phyloP scores from a whole-genome alignment of 2,797 vertebrate genomes.

The Miopithecus talapoin region DNA sequence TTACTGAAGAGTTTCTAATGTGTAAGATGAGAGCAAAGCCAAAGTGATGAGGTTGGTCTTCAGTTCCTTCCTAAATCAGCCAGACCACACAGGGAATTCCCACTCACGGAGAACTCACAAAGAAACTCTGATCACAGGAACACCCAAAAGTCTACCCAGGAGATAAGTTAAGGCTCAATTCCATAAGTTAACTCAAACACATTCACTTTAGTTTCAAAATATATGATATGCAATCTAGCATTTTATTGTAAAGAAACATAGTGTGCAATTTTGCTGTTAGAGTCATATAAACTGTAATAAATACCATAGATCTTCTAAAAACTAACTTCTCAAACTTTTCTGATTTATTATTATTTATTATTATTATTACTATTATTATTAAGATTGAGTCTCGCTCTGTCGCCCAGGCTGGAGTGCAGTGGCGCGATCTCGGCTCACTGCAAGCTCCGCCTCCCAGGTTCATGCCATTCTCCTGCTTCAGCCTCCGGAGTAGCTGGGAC shows the following conservation, averaged over 20 bases:
- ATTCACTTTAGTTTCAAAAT: constrained; percentile 20
- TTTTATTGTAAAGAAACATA: constrained; percentile 27
- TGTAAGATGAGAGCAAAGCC: background rate
- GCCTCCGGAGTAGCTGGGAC: too few relatives aligned
- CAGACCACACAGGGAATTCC: background rate
- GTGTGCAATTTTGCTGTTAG: background rate
- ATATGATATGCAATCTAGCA: background rate
- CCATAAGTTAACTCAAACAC: background rate
- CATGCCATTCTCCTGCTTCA: too few relatives aligned
- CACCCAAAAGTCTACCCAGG: background rate
- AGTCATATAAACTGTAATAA: background rate
- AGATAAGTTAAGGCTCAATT: background rate
- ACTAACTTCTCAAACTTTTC: background rate
- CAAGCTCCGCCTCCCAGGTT: too few relatives aligned
- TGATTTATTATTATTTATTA: background rate
- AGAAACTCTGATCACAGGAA: background rate
- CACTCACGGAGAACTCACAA: background rate
- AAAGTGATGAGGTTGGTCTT: background rate
- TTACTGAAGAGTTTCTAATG: background rate
- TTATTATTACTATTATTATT: too few relatives aligned
- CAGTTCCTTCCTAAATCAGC: background rate
- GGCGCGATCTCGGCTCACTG: too few relatives aligned
- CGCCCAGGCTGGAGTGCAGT: too few relatives aligned
- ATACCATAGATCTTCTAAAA: background rate
- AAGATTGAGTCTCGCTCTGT: too few relatives aligned